These are phyloP conservation scores for Halictus ligatus DNA, from an alignment of 2,888 invertebrate species.

Conservation along the genomic window DNA sequence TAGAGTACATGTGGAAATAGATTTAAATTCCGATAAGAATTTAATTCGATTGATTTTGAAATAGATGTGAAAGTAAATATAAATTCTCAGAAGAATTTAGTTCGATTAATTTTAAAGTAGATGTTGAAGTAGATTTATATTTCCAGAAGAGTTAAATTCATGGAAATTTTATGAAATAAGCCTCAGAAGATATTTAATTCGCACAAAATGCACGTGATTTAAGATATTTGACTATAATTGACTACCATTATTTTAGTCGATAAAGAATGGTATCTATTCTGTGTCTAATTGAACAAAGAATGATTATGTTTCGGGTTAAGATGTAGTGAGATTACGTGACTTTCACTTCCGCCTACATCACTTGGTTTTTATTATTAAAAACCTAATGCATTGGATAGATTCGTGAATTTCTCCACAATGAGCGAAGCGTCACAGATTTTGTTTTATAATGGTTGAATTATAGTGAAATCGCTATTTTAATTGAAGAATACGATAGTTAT, in stretches of 20 bases:
- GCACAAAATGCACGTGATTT: no score
- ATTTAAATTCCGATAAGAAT: no score
- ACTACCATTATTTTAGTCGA: background rate
- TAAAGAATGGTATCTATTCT: background rate
- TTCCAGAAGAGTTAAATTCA: no score
- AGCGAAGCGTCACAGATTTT: background rate
- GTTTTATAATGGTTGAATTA: background rate
- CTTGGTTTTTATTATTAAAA: background rate
- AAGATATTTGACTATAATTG: no score
- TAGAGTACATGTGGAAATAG: no score
- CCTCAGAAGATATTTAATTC: no score
- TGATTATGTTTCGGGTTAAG: background rate
- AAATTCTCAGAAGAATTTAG: no score
- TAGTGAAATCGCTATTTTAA: background rate
- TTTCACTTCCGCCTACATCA: slow-evolving; percentile 3
- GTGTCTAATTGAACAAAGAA: background rate
- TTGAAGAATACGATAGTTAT: background rate
- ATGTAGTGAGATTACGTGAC: background rate
- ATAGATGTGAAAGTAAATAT: no score
- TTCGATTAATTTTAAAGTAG: no score
- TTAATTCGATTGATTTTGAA: no score
- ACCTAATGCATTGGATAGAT: background rate
- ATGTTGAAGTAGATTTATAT: no score
- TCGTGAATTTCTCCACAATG: background rate
- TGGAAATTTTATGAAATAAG: no score